These are phyloP conservation scores for Eustalomyia histrio DNA, from an alignment of 2,888 invertebrate genomes.

Conservation along the genomic window DNA sequence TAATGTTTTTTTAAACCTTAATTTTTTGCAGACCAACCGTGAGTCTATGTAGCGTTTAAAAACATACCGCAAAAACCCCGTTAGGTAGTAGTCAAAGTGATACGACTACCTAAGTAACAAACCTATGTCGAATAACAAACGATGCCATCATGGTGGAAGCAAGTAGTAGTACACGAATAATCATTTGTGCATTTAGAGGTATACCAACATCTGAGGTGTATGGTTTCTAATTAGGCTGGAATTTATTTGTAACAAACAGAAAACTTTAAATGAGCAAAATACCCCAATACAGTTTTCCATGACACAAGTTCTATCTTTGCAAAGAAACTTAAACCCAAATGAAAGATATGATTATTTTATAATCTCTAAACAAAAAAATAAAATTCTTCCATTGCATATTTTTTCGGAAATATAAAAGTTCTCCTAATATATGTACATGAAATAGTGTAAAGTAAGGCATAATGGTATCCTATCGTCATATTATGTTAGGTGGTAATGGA, in stretches of 20 bases:
- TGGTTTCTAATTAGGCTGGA: neutral
- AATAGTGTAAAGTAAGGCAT: neutral
- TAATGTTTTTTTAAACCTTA: too few relatives aligned
- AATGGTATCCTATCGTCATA: conserved; percentile 23
- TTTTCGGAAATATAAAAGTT: neutral
- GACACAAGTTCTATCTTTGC: too few relatives aligned
- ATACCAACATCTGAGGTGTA: conserved; percentile 17
- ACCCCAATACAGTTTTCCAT: too few relatives aligned
- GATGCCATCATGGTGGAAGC: neutral
- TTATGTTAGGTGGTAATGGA: conserved; percentile 50
- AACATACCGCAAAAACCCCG: conserved; percentile 51
- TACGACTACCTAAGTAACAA: conserved; percentile 24
- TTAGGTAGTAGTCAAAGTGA: conserved; percentile 30
- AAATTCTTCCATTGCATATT: neutral
- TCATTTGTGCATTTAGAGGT: conserved; percentile 39
- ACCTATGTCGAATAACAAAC: conserved; percentile 18
- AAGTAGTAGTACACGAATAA: neutral
- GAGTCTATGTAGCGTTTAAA: conserved; percentile 10
- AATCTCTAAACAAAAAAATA: too few relatives aligned
- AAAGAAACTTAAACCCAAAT: too few relatives aligned
- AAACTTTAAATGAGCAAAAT: too few relatives aligned
- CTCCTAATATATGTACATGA: neutral
- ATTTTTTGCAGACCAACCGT: too few relatives aligned
- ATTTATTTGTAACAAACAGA: neutral
- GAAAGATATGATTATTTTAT: too few relatives aligned